Evolutionary conservation across 2,797 vertebrate genomes (phyloP), one percentile per base, ranked within the genome.

Genomic region (Vultur gryphus): DNA sequence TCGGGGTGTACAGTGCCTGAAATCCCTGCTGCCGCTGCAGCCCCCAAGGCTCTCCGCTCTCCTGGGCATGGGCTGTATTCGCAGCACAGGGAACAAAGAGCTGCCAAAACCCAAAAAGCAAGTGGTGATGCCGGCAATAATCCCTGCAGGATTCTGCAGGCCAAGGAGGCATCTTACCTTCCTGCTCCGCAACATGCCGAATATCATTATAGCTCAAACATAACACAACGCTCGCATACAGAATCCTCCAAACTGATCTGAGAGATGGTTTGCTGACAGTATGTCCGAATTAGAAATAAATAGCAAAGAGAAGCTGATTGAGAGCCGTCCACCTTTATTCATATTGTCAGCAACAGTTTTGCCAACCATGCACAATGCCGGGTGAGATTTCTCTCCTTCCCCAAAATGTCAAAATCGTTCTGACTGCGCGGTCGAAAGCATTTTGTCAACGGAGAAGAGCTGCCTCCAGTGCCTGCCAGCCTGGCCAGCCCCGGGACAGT

Each of bases 281-380:
- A 70, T 61, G 64, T 44, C 58, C 25, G 13, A 78, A 86, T 88
- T 52, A 96, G 80, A 96, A 96, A 83, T 14, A 87, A 96, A 83
- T 15, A 93, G 66, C 31, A 82, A 85, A 87, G 58, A 66, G 67
- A 67, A 85, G 77, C 31, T 80, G 94, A 90, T 49, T 55, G 80
- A 87, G 66, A 92, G 57, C 79, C 10, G 1, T 78, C 75, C 73
- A 70, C 84, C 79, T 94, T 93, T 85, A 98, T 98, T 97, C 93
- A 92, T 93, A 93, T 92, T 97, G 97, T 97, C 98, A 98, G 97
- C 66, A 85, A 81, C 89, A 91, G 93, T 98, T 98, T 81, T 97
- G 97, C 97, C 95, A 97, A 97, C 97, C 76, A 92, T 82, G 95
- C 93, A 95, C 67, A 96, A 97, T 84, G 96, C 97, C 82, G 55